These are phyloP conservation scores for Smittia aterrima DNA, from an alignment of 2,888 invertebrate genomes.

Conservation along the genomic window DNA sequence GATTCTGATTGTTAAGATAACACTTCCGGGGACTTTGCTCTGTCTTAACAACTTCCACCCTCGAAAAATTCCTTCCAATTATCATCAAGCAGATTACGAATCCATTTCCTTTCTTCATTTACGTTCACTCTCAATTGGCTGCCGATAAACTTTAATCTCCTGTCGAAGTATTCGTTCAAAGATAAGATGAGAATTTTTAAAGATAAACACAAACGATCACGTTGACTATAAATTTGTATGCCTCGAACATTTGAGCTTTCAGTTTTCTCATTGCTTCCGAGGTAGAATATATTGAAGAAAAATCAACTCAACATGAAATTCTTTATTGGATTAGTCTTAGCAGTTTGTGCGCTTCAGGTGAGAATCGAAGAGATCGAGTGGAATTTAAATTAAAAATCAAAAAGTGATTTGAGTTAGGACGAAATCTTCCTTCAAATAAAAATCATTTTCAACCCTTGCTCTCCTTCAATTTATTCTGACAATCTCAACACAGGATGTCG, in stretches of 20 bases:
- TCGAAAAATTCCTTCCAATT: too few species aligned
- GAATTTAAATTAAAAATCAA: background rate
- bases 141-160: background rate
- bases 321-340: conserved; percentile 19
- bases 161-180: background rate
- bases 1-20: too few species aligned
- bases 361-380: background rate
- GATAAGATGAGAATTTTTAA: background rate
- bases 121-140: background rate
- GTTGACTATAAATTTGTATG: background rate
- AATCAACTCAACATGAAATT: conserved; percentile 23
- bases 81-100: too few species aligned
- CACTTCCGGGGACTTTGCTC: too few species aligned
- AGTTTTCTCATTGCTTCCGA: background rate
- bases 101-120: conserved; percentile 13
- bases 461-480: background rate
- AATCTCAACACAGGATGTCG: background rate
- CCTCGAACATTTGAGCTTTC: background rate
- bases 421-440: background rate
- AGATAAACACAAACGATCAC: background rate
- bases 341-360: conserved; percentile 22
- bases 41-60: too few species aligned
- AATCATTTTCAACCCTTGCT: background rate
- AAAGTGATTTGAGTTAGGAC: background rate
- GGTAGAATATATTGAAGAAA: background rate